These are phyloP conservation scores for Pluvianellus socialis DNA, from an alignment of 2,113 vertebrate genomes.

Conservation along the genomic window DNA sequence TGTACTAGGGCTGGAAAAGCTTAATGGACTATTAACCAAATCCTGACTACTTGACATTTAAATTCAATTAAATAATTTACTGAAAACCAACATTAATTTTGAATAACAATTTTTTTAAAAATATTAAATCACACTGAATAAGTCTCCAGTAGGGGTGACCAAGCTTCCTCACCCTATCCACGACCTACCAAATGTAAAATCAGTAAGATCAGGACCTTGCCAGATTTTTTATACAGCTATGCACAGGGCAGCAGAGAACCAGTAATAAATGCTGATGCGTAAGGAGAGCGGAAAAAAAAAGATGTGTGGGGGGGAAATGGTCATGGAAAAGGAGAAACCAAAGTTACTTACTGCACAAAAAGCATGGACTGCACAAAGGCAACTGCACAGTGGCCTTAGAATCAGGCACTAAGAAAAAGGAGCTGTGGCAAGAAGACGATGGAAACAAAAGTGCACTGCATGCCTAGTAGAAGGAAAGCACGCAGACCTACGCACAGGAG, in stretches of 20 bases:
- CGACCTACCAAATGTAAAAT: not conserved
- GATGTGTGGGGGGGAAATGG: not conserved
- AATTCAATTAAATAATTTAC: not conserved
- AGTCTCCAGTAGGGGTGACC: not conserved
- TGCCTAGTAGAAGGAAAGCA: not conserved
- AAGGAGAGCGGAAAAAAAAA: not conserved
- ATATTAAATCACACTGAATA: not conserved
- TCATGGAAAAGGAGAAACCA: not conserved
- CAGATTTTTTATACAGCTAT: not conserved
- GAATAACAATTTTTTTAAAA: not conserved
- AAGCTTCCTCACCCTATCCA: not conserved
- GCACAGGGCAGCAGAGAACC: not conserved
- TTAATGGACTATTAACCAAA: not conserved
- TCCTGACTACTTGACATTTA: not conserved
- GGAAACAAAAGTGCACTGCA: not conserved
- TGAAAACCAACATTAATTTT: not conserved
- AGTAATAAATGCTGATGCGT: not conserved
- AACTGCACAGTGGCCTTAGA: not conserved
- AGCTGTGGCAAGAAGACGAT: not conserved
- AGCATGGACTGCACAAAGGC: not conserved
- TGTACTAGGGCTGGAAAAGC: not conserved
- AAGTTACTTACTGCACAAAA: not conserved
- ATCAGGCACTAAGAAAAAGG: not conserved
- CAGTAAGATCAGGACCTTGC: not conserved
- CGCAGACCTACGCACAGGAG: accelerated